Evolutionary conservation across 2,113 vertebrate species (phyloP), one percentile per base, ranked within the genome.

Genomic region (Anthoscopus minutus): DNA sequence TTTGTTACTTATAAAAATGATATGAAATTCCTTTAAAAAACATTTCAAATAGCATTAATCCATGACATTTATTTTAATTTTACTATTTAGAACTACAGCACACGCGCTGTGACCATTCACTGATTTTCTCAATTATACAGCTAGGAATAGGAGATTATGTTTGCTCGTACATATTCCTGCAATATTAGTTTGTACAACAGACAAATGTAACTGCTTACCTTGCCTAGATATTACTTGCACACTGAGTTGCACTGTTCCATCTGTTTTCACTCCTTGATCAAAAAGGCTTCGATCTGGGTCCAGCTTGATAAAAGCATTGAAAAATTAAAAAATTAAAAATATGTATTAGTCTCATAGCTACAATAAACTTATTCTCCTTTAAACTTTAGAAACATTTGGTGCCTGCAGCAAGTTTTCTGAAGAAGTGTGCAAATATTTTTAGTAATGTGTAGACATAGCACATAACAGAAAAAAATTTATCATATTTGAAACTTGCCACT

Each of bases 211-310:
- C 38, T 66, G 76, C 96, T 97, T 97, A 99, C 99, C 99, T 98
- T 98, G 99, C 94, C 98, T 99, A 94, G 99, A 98, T 97, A 99
- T 98, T 81, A 99, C 99, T 97, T 99, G 99, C 92, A 99, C 98
- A 85, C 99, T 99, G 92, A 99, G 99, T 94, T 99, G 99, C 77
- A 99, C 99, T 35, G 99, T 99, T 95, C 99, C 99, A 95, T 99
- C 99, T 81, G 99, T 99, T 97, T 99, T 99, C 28, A 99, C 99
- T 95, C 99, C 99, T 97, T 99, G 99, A 95, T 99, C 99, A 93
- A 99, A 99, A 83, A 99, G 98, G 96, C 99, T 99, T 96, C 99
- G 98, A 80, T 99, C 99, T 40, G 99, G 99, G 92, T 99, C 99
- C 95, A 99, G 96, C 99, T 99, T 94, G 50, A 97, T 56, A 73